Evolutionary conservation across 1,140 invertebrate genomes (phyloP), one percentile per base, ranked within the genome.

Genomic region (Prorops nasuta): DNA sequence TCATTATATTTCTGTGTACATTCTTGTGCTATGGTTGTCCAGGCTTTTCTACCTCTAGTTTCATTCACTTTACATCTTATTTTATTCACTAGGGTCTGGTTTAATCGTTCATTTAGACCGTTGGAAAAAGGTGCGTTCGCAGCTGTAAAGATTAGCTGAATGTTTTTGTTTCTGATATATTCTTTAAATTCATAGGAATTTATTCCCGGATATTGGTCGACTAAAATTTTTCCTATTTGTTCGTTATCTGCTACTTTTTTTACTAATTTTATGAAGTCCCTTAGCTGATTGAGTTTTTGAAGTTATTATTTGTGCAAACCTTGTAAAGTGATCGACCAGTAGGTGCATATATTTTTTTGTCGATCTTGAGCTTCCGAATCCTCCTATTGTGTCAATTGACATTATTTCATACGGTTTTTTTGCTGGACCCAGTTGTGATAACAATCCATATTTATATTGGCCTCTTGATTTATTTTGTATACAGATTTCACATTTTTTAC

Each of bases 401-500:
- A 71, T 55, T 51, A 72, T 19, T 62, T 67, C 54, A 69, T 65
- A 60, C 60, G 68, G 47, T 66, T 68, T 16, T 66, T 56, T 46
- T 50, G 62, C 44, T 65, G 61, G 57, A 40, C 58, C 58, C 17
- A 63, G 41, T 22, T 60, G 43, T 20, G 35, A 68, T 38, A 39
- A 64, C 44, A 28, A 44, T 51, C n/a, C 70, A 53, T 19, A 64
- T 60, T 12, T 51, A 51, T 17, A 42, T 37, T 21, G 21, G 47
- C 35, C 37, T 67, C 66, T 72, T 22, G 61, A 52, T 61, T 72
- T 71, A 38, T 71, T 72, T 51, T 64, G 67, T 47, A 67, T 60
- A 49, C 69, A 71, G 2, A 67, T 51, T 24, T 63, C 54, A 51
- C 24, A 28, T 28, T 28, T 28, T 28, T 10, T 28, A 28, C 24